phyloP scores from a whole-genome alignment of 2,797 vertebrate genomes.

The Lophotriccus pileatus region DNA sequence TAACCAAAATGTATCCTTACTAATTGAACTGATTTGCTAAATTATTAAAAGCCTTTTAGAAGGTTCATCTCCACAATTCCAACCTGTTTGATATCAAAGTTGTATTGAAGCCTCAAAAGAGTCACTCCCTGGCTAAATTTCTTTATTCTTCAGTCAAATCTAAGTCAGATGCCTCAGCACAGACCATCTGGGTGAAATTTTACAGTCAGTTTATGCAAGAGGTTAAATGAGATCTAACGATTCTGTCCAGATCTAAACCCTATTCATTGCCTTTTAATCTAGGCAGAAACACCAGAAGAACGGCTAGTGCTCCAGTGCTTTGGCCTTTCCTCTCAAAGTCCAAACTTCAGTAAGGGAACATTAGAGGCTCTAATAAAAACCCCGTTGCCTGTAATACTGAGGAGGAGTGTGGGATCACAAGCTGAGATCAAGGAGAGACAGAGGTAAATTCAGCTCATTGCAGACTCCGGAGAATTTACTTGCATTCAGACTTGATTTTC shows the following conservation, averaged over 20 bases:
- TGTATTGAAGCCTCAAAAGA: neutral
- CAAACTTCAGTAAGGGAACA: constrained; percentile 6
- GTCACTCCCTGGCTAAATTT: neutral
- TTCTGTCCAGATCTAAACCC: constrained; percentile 20
- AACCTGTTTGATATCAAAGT: constrained; percentile 12
- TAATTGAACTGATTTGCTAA: neutral
- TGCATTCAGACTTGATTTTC: neutral
- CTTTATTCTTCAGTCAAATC: constrained; percentile 10
- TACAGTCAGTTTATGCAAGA: constrained; percentile 3
- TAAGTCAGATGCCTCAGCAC: neutral
- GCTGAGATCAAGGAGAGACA: neutral
- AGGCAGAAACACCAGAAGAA: constrained; percentile 2
- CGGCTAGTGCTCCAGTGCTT: neutral
- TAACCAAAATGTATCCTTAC: neutral
- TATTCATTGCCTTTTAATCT: constrained; percentile 1
- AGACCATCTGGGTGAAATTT: neutral
- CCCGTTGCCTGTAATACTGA: neutral
- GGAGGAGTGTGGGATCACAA: neutral
- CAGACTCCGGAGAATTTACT: neutral
- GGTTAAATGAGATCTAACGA: neutral
- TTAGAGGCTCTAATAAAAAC: constrained; percentile 3
- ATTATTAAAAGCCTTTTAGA: neutral
- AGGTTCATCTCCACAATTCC: neutral
- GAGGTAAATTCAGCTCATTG: neutral
- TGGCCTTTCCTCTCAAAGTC: neutral